Evolutionary conservation across 2,888 invertebrate genomes (phyloP), one percentile per base, ranked within the genome.

Genomic region (Xanthorhoe designata): DNA sequence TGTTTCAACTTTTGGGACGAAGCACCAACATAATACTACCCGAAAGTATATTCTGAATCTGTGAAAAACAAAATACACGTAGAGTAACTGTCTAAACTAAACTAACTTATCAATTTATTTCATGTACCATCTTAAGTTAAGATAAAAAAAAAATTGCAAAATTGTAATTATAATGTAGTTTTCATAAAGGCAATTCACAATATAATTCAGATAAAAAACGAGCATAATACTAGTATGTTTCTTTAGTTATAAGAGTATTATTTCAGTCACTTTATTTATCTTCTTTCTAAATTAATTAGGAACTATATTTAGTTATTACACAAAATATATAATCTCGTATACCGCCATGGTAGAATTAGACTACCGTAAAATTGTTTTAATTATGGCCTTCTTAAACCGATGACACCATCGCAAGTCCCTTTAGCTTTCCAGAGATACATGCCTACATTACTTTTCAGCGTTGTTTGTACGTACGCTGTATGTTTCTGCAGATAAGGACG

Each of bases 1-100:
- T n/a, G 83, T 85, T 15, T 84, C 78, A 10, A 82, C 78, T 66
- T 89, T 88, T 1, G 83, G 69, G 1, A 81, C 69, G 53, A 91
- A 91, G 85, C 95, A 95, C 82, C 95, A 95, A 78, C 95, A 96
- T 55, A 96, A 91, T 5, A 95, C 95, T 75, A 95, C 85, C 79
- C 94, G 95, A 78, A 96, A 96, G 84, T 96, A 96, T 74, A 95
- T 92, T 47, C 96, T 94, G 83, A 96, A 96, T 81, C 96, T 96
- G 87, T 35, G 61, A 13, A 42, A 0, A 42, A 42, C 13, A 42
- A 24, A 24, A 4, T 24, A 42, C 9, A 42, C 13, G 13, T 42
- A 13, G 13, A 42, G 38, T 32, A 35, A 35, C 35, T 35, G 2
- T 9, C 0, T 35, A 35, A 35, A 1, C 35, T 9, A n/a, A n/a